Percentiles rank a stretch among this genome's conserved stretches.
phyloP scores from a whole-genome alignment of 2,113 vertebrate genomes.

The Thinocorus orbignyianus region DNA sequence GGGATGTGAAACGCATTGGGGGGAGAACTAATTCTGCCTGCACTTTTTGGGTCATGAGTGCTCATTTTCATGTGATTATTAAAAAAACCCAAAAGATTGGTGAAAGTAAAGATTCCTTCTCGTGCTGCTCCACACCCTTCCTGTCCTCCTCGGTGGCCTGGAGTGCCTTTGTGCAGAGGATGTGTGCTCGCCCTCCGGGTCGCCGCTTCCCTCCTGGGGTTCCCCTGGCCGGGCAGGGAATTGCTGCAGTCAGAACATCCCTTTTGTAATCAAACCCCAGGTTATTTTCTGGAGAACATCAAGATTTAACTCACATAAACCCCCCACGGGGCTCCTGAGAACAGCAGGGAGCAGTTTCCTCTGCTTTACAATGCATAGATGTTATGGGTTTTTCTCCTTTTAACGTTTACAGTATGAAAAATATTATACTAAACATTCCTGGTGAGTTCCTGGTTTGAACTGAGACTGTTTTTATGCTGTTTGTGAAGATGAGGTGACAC shows the following conservation, averaged over 20 bases:
- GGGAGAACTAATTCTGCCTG: not conserved
- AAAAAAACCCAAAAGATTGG: not conserved
- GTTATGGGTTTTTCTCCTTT: not conserved
- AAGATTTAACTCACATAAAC: not conserved
- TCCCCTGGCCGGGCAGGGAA: not conserved
- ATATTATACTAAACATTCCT: not conserved
- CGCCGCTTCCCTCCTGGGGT: not conserved
- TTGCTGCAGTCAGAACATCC: not conserved
- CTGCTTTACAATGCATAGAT: not conserved
- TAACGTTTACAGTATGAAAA: not conserved
- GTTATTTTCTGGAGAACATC: not conserved
- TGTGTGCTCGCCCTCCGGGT: not conserved
- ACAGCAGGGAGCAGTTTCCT: conserved; percentile 8
- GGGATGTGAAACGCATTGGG: not conserved
- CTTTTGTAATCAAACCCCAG: not conserved
- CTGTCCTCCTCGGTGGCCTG: not conserved
- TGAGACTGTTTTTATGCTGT: not conserved
- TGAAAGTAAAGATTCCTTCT: not conserved
- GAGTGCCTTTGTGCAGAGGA: not conserved
- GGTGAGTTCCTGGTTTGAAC: not conserved
- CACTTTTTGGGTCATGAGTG: not conserved
- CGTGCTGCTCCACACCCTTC: not conserved
- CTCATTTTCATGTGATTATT: not conserved
- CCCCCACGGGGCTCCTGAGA: not conserved
- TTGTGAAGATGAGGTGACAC: not conserved